A percentile compares a stretch with the other conserved stretches of the same genome.
Evolutionary conservation across 2,888 invertebrate species (phyloP).

Genomic region (Drosophila phalerata): DNA sequence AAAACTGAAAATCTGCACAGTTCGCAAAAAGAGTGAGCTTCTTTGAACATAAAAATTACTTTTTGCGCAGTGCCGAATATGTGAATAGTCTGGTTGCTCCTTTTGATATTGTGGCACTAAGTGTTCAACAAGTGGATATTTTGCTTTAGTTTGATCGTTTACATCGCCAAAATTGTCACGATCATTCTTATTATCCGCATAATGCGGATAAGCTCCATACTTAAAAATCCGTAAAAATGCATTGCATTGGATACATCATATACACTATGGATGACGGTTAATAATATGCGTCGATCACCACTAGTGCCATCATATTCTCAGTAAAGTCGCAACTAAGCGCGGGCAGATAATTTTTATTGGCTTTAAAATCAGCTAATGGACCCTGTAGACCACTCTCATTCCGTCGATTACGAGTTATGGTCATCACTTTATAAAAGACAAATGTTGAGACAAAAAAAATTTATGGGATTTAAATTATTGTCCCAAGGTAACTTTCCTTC

Average conservation of each 20-base stretch:
- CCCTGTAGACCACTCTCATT: constrained; percentile 5
- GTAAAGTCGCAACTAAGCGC: constrained; percentile 47
- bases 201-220: constrained; percentile 51
- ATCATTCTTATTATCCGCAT: constrained; percentile 43
- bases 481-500: constrained; percentile 52
- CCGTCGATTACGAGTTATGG: constrained; percentile 23
- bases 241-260: constrained; percentile 56
- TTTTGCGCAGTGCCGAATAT: no score
- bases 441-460: constrained; percentile 60
- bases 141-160: constrained; percentile 34
- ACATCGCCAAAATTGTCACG: constrained; percentile 44
- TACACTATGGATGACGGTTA: constrained; percentile 56
- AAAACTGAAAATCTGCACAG: no score
- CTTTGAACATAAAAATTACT: no score
- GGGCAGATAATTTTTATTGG: constrained; percentile 9
- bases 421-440: constrained; percentile 57
- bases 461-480: constrained; percentile 37
- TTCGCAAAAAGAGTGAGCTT: no score
- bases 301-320: constrained; percentile 48
- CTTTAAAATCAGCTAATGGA: neutral
- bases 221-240: constrained; percentile 58
- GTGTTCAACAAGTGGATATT: constrained; percentile 48
- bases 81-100: neutral
- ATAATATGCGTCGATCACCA: constrained; percentile 54
- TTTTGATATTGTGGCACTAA: constrained; percentile 11